These are phyloP conservation scores for Drosophila suboccidentalis DNA, from an alignment of 2,888 invertebrate species.

Conservation along the genomic window DNA sequence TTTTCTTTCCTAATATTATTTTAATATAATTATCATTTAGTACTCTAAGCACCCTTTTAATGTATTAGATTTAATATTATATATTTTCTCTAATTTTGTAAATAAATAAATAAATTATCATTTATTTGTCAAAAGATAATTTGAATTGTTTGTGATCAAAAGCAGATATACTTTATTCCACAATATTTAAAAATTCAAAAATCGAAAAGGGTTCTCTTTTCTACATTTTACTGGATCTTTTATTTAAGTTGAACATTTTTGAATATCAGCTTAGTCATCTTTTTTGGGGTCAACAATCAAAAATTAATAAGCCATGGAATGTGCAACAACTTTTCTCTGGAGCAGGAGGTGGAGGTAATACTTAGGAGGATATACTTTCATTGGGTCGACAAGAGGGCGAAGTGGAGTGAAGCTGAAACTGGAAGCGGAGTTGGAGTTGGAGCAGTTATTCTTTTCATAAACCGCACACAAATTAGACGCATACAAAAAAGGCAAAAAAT, in stretches of 20 bases:
- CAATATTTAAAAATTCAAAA: not conserved
- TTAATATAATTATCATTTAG: too few species aligned
- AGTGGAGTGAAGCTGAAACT: slow-evolving; percentile 10
- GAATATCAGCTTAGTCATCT: not conserved
- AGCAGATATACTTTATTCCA: not conserved
- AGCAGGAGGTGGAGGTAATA: not conserved
- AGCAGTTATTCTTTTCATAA: slow-evolving; percentile 58
- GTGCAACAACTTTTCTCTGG: slow-evolving; percentile 40
- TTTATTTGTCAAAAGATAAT: too few species aligned
- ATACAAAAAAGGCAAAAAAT: slow-evolving; percentile 64
- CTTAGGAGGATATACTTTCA: slow-evolving; percentile 50
- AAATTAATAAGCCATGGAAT: slow-evolving; percentile 73
- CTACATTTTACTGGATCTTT: not conserved
- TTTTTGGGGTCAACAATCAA: slow-evolving; percentile 43
- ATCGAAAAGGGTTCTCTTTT: not conserved
- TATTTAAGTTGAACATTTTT: slow-evolving; percentile 2
- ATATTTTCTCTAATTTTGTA: too few species aligned
- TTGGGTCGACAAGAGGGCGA: slow-evolving; percentile 17
- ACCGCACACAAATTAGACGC: slow-evolving; percentile 75
- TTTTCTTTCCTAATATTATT: too few species aligned
- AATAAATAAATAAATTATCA: too few species aligned
- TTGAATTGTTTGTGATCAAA: not conserved
- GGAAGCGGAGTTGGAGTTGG: slow-evolving; percentile 19
- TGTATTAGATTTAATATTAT: too few species aligned
- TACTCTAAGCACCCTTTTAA: too few species aligned